Percentiles rank a stretch among this genome's conserved stretches.
Conservation (phyloP, 2,113 vertebrate species). For the Vombatus ursinus region DNA sequence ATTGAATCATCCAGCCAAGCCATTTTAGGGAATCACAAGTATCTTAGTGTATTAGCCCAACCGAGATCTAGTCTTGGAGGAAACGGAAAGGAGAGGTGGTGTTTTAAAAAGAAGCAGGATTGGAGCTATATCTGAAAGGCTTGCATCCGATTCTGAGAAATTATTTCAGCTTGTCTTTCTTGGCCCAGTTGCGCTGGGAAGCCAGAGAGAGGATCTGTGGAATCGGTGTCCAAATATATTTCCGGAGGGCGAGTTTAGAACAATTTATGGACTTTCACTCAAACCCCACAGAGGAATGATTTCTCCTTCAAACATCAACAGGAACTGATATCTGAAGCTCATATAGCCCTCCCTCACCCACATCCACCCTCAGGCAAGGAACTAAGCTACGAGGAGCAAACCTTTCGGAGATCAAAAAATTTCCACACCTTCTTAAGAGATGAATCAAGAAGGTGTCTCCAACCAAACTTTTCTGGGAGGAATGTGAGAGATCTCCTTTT, state of each 20-base stretch:
- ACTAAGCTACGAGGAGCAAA: background rate
- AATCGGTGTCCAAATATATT: background rate
- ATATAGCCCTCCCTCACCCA: background rate
- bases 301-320: background rate
- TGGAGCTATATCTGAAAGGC: constrained; percentile 21
- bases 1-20: constrained; percentile 28
- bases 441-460: background rate
- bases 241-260: background rate
- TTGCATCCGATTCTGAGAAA: constrained; percentile 52
- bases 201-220: background rate
- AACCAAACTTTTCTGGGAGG: background rate
- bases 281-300: background rate
- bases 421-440: constrained; percentile 36
- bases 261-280: background rate
- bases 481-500: background rate
- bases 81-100: background rate
- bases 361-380: background rate
- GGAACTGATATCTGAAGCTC: background rate
- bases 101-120: constrained; percentile 31
- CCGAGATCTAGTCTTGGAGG: background rate
- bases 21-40: constrained; percentile 41
- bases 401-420: background rate
- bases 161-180: constrained; percentile 15
- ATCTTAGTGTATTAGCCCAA: background rate
- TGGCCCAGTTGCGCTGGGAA: background rate